Percentiles rank a stretch among this genome's conserved stretches.
Evolutionary conservation across 2,888 invertebrate genomes (phyloP).

Genomic region (Nasonia oneida): DNA sequence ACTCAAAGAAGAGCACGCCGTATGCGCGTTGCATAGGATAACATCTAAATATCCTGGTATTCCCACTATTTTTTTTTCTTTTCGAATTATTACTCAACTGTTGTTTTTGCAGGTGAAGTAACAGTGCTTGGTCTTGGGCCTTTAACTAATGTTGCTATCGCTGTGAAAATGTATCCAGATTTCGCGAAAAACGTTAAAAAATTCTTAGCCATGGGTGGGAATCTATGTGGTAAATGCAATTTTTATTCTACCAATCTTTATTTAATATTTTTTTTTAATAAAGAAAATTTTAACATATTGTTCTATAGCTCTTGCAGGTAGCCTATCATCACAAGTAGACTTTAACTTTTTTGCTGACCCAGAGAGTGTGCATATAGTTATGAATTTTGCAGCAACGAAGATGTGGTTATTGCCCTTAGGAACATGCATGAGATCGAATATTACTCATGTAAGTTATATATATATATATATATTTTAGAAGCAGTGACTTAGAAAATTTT

Average conservation of each 20-base stretch:
- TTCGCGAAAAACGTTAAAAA: conserved; percentile 84
- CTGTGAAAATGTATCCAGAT: conserved; percentile 85
- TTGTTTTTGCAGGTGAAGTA: conserved; percentile 80
- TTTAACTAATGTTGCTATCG: conserved; percentile 89
- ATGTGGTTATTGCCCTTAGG: conserved; percentile 87
- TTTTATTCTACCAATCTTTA: conserved; percentile 66
- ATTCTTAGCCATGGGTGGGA: conserved; percentile 90
- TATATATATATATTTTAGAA: neutral
- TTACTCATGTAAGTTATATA: conserved; percentile 75
- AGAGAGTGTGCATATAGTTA: conserved; percentile 87
- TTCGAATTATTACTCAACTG: neutral
- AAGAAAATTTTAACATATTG: conserved; percentile 6
- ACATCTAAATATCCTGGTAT: conserved; percentile 81
- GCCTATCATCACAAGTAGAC: conserved; percentile 84
- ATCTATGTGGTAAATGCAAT: conserved; percentile 82
- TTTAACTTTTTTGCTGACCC: conserved; percentile 90
- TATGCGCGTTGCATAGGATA: conserved; percentile 82
- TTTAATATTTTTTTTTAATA: conserved; percentile 48
- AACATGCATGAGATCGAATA: conserved; percentile 79
- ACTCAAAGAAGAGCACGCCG: conserved; percentile 82
- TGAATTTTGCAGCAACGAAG: conserved; percentile 82
- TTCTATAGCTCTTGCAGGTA: conserved; percentile 78
- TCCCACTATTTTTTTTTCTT: too few relatives aligned
- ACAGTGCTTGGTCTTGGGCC: conserved; percentile 86
- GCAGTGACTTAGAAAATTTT: neutral